phyloP scores from a whole-genome alignment of 2,888 invertebrate genomes.

The Phortica okadai region DNA sequence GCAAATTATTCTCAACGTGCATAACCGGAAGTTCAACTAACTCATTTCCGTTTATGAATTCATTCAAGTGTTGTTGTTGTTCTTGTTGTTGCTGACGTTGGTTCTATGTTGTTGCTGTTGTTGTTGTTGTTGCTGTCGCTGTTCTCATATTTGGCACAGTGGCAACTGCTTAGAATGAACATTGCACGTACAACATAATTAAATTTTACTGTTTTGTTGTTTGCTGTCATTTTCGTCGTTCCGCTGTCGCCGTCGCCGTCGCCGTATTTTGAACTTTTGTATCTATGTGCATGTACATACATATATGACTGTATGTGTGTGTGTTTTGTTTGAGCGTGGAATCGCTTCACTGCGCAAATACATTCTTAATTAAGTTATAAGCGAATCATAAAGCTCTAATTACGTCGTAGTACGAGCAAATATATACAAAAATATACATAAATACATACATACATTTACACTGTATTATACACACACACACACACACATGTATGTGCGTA shows the following conservation, averaged over 20 bases:
- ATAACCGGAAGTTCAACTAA: conserved; percentile 74
- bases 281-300: conserved; percentile 21
- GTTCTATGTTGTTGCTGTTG: conserved; percentile 33
- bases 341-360: conserved; percentile 57
- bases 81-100: conserved; percentile 23
- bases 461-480: conserved; percentile 42
- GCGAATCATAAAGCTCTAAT: conserved; percentile 64
- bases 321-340: conserved; percentile 5
- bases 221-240: neutral
- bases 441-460: conserved; percentile 41
- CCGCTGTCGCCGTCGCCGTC: neutral
- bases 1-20: conserved; percentile 63
- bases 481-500: conserved; percentile 20
- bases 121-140: neutral
- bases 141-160: conserved; percentile 40
- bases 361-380: conserved; percentile 67
- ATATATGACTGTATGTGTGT: conserved; percentile 17
- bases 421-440: conserved; percentile 23
- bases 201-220: neutral
- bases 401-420: conserved; percentile 50
- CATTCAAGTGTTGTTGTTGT: conserved; percentile 41
- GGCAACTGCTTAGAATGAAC: conserved; percentile 41
- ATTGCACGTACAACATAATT: neutral
- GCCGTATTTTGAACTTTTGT: neutral
- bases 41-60: conserved; percentile 72